Base-by-base conservation (phyloP, 2,113 vertebrate genomes). In the Corvus cornix region DNA sequence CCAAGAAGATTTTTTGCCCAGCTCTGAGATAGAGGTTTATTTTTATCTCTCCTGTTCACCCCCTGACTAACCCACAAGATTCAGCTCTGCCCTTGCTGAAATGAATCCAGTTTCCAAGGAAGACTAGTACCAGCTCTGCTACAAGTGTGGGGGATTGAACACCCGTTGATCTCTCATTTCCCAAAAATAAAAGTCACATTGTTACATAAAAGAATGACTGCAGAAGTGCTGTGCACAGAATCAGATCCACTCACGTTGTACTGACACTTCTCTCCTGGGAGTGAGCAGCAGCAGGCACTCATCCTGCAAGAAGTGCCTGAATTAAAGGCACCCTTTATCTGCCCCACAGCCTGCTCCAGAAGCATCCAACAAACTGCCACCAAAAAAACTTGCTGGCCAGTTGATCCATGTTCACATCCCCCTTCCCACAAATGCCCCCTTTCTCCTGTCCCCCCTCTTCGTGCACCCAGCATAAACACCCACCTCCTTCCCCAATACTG, bases 141-240 rank as follows among this genome's bases (percentile, higher is more conserved):
- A 62, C 1, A 33, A 85, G 60, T 55, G 91, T 86, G 84, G 84
- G 87, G 89, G 85, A 81, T 18, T 83, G 60, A 95, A 76, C 80
- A 89, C 77, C 52, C 84, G 10, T 59, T 83, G 80, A 96, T 93
- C 84, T 85, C 8, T 17, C 48, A 1, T 77, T 80, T 96, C 90
- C 83, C 69, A 85, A 96, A 95, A 97, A 89, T 89, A 91, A 89
- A 96, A 92, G 81, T 94, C 81, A 89, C 68, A 79, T 84, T 79
- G 80, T 96, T 96, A 95, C 94, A 95, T 91, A 96, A 94, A 95
- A 92, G 90, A 95, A 91, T 81, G 89, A 90, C 62, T 91, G 87
- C 80, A 89, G 81, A 88, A 91, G 43, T 76, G 77, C 6, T 81
- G 55, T 78, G 84, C 77, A 93, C 48, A 85, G 87, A 94, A 80